These are phyloP conservation scores for Rhagium mordax DNA, from an alignment of 2,888 invertebrate species.

Conservation along the genomic window DNA sequence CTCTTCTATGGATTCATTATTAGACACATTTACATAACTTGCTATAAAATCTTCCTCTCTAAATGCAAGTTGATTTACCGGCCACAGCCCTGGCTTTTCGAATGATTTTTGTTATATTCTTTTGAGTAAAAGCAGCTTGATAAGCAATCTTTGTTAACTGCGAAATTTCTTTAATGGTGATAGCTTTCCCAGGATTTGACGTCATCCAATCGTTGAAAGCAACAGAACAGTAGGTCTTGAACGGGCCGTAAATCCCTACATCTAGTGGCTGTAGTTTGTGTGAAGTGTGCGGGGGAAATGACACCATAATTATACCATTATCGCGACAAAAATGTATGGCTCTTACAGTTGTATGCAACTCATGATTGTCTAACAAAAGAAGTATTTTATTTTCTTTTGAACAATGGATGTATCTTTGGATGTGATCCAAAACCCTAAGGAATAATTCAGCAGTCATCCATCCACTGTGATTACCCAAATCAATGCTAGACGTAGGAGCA, in stretches of 20 bases:
- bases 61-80: no score
- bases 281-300: neutral
- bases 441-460: conserved; percentile 6
- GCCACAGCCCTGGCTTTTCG: no score
- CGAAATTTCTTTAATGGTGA: no score
- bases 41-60: conserved; percentile 40
- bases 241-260: neutral
- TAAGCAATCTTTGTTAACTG: no score
- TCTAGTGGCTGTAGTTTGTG: conserved; percentile 1
- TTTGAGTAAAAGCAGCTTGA: no score
- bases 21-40: conserved; percentile 31
- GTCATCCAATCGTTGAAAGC: neutral
- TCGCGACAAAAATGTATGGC: neutral
- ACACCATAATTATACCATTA: neutral
- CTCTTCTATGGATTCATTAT: neutral
- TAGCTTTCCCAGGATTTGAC: no score
- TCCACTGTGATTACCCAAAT: neutral
- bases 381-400: neutral
- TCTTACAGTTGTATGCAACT: neutral
- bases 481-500: neutral
- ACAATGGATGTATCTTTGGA: neutral
- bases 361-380: neutral
- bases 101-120: no score
- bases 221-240: no score
- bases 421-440: neutral